phyloP scores from a whole-genome alignment of 2,888 invertebrate species.

The Colletes collaris region DNA sequence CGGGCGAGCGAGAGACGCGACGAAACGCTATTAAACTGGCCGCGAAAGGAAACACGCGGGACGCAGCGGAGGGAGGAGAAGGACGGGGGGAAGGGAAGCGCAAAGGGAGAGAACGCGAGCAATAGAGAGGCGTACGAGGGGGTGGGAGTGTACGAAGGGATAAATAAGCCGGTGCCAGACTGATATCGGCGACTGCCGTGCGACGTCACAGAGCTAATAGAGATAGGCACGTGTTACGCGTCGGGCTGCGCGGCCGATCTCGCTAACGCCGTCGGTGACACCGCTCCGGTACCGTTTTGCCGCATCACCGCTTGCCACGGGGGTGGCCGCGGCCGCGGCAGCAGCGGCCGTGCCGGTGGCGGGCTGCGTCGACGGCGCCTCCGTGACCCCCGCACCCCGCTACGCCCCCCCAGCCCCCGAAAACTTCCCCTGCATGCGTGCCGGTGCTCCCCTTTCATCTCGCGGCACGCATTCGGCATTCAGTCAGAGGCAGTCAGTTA shows the following conservation, averaged over 20 bases:
- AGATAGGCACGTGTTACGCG: conserved; percentile 81
- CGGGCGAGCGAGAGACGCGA: conserved; percentile 14
- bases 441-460: conserved; percentile 80
- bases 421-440: conserved; percentile 83
- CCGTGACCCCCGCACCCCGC: conserved; percentile 77
- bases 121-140: conserved; percentile 25
- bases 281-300: conserved; percentile 40
- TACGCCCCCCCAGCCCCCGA: conserved; percentile 72
- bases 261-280: conserved; percentile 65
- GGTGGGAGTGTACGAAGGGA: conserved; percentile 53
- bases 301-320: conserved; percentile 54
- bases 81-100: background rate
- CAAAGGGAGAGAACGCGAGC: conserved; percentile 11
- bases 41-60: conserved; percentile 4
- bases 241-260: conserved; percentile 64
- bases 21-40: conserved; percentile 14
- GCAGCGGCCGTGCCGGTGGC: conserved; percentile 34
- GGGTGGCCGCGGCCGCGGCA: conserved; percentile 35
- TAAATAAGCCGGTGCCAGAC: conserved; percentile 76
- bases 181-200: conserved; percentile 74
- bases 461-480: conserved; percentile 81
- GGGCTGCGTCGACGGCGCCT: conserved; percentile 73
- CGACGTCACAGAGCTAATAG: conserved; percentile 81
- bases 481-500: conserved; percentile 82
- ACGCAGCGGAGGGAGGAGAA: background rate